These are phyloP conservation scores for Megaustenia siamemsis DNA, from an alignment of 2,888 invertebrate genomes.

Conservation along the genomic window DNA sequence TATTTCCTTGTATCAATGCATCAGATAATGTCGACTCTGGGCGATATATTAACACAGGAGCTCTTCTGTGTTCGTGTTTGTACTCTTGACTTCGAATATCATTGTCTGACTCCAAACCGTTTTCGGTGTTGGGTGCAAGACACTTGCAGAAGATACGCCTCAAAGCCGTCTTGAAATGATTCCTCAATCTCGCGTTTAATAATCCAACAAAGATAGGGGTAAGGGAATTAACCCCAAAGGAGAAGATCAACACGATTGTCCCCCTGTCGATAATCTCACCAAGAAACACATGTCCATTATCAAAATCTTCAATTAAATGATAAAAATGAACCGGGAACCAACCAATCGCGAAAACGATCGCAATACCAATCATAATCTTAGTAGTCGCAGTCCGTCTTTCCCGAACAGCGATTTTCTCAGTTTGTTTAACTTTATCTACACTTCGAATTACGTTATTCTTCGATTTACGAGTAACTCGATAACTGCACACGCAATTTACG, in stretches of 20 bases:
- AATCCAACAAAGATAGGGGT: slow-evolving; percentile 59
- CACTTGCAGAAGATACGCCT: not conserved
- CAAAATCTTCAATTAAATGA: slow-evolving; percentile 55
- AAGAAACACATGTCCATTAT: slow-evolving; percentile 43
- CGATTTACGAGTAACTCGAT: slow-evolving; percentile 50
- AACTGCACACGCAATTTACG: slow-evolving; percentile 54
- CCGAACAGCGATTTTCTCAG: slow-evolving; percentile 36
- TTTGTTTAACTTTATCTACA: not conserved
- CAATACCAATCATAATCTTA: slow-evolving; percentile 57
- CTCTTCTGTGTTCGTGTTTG: not conserved
- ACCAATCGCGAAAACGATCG: slow-evolving; percentile 56
- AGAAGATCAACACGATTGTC: slow-evolving; percentile 53
- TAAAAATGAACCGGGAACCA: slow-evolving; percentile 59
- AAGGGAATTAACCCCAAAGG: slow-evolving; percentile 56
- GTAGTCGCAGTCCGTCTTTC: slow-evolving; percentile 53
- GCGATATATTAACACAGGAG: too few species aligned
- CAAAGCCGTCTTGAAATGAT: slow-evolving; percentile 50
- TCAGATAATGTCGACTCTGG: too few species aligned
- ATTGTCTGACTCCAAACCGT: not conserved
- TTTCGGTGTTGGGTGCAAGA: not conserved
- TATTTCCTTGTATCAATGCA: too few species aligned
- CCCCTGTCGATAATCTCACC: slow-evolving; percentile 42
- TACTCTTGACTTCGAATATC: not conserved
- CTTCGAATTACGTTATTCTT: slow-evolving; percentile 21
- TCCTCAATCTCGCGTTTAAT: slow-evolving; percentile 55